Evolutionary conservation across 2,797 vertebrate genomes (phyloP).

Genomic region (Orestias chungarensis): DNA sequence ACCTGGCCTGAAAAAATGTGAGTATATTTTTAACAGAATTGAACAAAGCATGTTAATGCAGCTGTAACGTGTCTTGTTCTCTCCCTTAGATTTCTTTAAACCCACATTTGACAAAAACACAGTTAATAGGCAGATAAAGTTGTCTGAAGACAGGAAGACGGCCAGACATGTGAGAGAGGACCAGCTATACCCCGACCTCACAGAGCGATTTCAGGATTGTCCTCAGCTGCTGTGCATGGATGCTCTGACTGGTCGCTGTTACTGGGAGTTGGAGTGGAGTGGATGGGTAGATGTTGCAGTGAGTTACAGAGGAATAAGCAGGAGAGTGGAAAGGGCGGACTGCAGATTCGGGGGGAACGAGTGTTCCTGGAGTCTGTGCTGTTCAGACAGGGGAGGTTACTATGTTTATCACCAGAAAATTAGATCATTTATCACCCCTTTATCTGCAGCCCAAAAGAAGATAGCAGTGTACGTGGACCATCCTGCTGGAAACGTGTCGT

Average conservation of each 20-base stretch:
- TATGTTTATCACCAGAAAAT: slow-evolving; percentile 19
- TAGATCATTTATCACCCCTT: not conserved
- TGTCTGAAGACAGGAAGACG: not conserved
- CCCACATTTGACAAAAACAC: not conserved
- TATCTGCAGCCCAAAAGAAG: not conserved
- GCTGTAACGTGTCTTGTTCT: not conserved
- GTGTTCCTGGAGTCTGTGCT: slow-evolving; percentile 39
- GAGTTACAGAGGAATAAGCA: slow-evolving; percentile 27
- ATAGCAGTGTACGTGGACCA: slow-evolving; percentile 42
- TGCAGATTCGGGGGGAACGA: slow-evolving; percentile 26
- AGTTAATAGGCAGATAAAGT: slow-evolving; percentile 1
- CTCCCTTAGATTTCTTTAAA: not conserved
- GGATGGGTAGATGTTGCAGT: slow-evolving; percentile 17
- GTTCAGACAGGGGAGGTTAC: slow-evolving; percentile 15
- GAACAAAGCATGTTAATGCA: not conserved
- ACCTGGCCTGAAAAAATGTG: slow-evolving; percentile 10
- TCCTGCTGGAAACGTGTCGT: slow-evolving; percentile 29
- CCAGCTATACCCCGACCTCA: not conserved
- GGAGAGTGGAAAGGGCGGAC: slow-evolving; percentile 6
- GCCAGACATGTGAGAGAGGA: not conserved
- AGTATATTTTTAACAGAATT: not conserved
- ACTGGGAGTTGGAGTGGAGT: slow-evolving; percentile 40
- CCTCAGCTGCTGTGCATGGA: slow-evolving; percentile 2
- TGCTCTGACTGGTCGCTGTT: slow-evolving; percentile 25
- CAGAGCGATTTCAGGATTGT: slow-evolving; percentile 13